Base-by-base conservation (phyloP, 2,888 invertebrate genomes). In the Xestoiulus laeticollis region DNA sequence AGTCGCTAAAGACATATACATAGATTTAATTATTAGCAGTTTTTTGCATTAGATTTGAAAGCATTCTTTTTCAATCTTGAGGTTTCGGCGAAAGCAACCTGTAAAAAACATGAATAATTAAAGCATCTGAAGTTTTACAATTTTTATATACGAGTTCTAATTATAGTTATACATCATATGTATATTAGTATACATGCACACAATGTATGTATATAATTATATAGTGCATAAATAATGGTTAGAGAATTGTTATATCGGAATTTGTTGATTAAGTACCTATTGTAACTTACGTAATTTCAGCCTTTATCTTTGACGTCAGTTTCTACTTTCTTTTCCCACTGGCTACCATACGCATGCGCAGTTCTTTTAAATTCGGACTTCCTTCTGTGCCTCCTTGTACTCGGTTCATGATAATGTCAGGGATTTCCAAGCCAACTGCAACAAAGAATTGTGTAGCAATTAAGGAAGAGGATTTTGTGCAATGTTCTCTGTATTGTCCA, bases 371-470 rank as follows among this genome's bases (percentile, higher is more conserved):
- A 32, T 83, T 44, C 26, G 84, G 33, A 84, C 53, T 87, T 84
- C 87, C 87, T 84, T 87, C 87, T n/a, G 84, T 84, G 22, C 84
- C 84, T 44, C 87, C 87, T 87, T 87, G 87, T 16, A 87, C 87
- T 84, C 87, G 44, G 84, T 84, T 84, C 84, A 87, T 87, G 22
- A 87, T 87, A 44, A 87, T 87, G 87, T 87, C 87, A n/a, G 87
- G 87, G 84, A 87, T 84, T 87, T 87, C 87, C 19, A 87, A 48
- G 43, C 87, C 87, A 87, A 87, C 87, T 87, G 84, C 38, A 85
- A 85, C 38, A 38, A 22, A 85, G 85, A 85, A 85, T 12, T 30
- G 26, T 16, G 1, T 30, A 30, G 26, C 30, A 78, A 30, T 78
- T 78, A 78, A 78, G 78, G 16, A 68, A 68, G 22, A 12, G 33